Conservation (phyloP, 1,140 invertebrate genomes). For the Leucophenga varia region DNA sequence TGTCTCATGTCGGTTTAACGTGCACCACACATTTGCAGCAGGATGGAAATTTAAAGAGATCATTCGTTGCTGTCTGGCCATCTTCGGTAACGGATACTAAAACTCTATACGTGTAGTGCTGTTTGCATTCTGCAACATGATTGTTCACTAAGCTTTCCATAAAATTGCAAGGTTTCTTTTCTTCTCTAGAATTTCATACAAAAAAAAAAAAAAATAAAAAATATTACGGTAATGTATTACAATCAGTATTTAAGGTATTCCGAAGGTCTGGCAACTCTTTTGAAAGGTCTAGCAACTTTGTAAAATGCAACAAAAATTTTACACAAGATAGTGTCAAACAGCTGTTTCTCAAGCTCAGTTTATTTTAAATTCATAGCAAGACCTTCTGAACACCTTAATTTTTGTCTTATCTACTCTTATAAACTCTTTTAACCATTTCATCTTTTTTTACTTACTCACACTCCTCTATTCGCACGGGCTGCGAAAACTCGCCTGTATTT, state of each 20-base stretch:
- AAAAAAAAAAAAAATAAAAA: too few relatives aligned
- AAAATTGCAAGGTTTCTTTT: slow-evolving; percentile 40
- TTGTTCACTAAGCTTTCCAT: slow-evolving; percentile 56
- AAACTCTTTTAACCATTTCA: background rate
- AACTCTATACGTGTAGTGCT: slow-evolving; percentile 65
- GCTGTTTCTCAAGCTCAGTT: too few relatives aligned
- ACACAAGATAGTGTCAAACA: slow-evolving; percentile 1
- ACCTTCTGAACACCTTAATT: too few relatives aligned
- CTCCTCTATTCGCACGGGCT: slow-evolving; percentile 47
- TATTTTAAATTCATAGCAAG: too few relatives aligned
- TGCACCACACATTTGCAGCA: slow-evolving; percentile 65
- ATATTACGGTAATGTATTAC: too few relatives aligned
- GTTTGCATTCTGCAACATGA: slow-evolving; percentile 62
- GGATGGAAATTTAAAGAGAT: slow-evolving; percentile 62
- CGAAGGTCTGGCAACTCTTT: too few relatives aligned
- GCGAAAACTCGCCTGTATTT: slow-evolving; percentile 42
- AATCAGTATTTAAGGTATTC: too few relatives aligned
- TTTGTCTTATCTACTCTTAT: too few relatives aligned
- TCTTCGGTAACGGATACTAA: too few relatives aligned
- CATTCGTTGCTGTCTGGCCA: slow-evolving; percentile 21
- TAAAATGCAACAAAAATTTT: background rate
- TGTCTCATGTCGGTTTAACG: too few relatives aligned
- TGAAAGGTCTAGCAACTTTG: too few relatives aligned
- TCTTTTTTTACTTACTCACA: slow-evolving; percentile 44
- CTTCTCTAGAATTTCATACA: slow-evolving; percentile 30